Conservation (phyloP, 2,113 vertebrate species). For the Platichthys flesus region DNA sequence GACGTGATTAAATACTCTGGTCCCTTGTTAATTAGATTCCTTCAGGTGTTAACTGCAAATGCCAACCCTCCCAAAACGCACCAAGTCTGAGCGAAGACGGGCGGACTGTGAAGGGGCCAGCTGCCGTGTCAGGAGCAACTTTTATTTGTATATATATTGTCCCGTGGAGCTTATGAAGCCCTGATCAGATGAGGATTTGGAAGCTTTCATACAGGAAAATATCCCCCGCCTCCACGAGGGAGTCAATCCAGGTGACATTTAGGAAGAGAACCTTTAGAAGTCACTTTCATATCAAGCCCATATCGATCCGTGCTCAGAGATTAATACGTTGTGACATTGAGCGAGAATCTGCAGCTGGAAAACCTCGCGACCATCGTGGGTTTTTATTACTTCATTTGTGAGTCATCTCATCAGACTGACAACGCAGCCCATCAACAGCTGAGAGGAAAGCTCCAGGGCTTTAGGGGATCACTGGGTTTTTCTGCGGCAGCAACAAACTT, state of each 20-base stretch:
- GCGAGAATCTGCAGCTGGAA: neutral
- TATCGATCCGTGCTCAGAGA: constrained; percentile 38
- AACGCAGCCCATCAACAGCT: constrained; percentile 21
- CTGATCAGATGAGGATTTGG: constrained; percentile 73
- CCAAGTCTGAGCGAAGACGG: constrained; percentile 20
- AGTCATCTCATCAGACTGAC: constrained; percentile 17
- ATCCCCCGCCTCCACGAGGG: constrained; percentile 34
- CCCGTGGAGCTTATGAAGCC: constrained; percentile 43
- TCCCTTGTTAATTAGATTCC: constrained; percentile 76
- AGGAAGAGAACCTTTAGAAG: constrained; percentile 34
- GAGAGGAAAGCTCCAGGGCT: constrained; percentile 35
- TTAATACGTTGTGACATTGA: constrained; percentile 26
- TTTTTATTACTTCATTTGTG: constrained; percentile 31
- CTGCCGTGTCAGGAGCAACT: constrained; percentile 29
- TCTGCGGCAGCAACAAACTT: constrained; percentile 9
- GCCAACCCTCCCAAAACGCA: constrained; percentile 55
- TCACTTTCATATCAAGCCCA: constrained; percentile 53
- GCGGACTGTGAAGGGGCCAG: constrained; percentile 30
- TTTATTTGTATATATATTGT: constrained; percentile 23
- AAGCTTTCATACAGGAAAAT: constrained; percentile 51
- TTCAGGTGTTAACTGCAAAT: constrained; percentile 75
- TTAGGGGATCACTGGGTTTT: constrained; percentile 34
- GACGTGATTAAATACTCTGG: constrained; percentile 69
- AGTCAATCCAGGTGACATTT: constrained; percentile 74
- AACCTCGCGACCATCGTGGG: neutral